Percentiles rank a stretch among this genome's conserved stretches.
Evolutionary conservation across 1,140 invertebrate genomes (phyloP).

Genomic region (Brachionus sp.): DNA sequence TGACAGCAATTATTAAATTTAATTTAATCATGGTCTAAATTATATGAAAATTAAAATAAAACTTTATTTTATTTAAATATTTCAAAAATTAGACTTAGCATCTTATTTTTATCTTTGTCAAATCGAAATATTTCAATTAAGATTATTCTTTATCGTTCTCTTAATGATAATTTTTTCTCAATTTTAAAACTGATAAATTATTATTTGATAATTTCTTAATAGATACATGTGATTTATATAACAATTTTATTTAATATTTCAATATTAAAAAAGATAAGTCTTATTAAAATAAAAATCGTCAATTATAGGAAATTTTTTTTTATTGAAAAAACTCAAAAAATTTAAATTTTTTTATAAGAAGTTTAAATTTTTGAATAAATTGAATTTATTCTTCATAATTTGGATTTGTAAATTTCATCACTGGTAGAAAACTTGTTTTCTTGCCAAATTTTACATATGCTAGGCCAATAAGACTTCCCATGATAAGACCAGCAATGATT

Average conservation of each 20-base stretch:
- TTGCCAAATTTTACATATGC: neutral
- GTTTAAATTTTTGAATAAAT: neutral
- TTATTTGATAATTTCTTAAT: neutral
- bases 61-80: neutral
- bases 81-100: neutral
- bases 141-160: neutral
- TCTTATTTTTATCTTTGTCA: neutral
- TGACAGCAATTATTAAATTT: neutral
- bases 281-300: neutral
- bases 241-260: no score
- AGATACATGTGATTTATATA: neutral
- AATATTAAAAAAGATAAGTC: no score
- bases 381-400: slow-evolving; percentile 16
- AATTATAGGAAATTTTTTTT: neutral
- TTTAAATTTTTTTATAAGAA: neutral
- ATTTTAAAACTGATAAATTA: neutral
- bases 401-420: slow-evolving; percentile 43
- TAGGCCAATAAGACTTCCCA: neutral
- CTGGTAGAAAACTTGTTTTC: slow-evolving; percentile 14
- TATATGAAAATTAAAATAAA: neutral
- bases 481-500: slow-evolving; percentile 10
- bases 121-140: neutral
- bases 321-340: no score
- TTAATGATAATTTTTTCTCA: neutral
- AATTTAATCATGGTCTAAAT: slow-evolving; percentile 14